Evolutionary conservation across 2,797 vertebrate species (phyloP).

Genomic region (Acanthopagrus latus): DNA sequence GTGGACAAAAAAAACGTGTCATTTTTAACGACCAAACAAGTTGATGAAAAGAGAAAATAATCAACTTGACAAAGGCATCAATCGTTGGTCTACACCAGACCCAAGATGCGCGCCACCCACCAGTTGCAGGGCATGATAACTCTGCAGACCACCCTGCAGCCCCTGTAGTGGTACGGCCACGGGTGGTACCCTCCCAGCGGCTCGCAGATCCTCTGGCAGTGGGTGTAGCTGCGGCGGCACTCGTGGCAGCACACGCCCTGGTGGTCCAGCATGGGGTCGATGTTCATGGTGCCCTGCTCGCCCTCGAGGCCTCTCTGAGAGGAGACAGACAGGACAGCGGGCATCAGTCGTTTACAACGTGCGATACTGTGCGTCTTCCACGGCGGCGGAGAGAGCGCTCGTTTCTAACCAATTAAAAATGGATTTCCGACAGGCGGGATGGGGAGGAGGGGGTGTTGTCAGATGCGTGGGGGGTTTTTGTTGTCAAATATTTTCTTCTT

Average conservation of each 20-base stretch:
- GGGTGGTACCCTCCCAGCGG: slow-evolving; percentile 90
- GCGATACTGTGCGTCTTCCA: slow-evolving; percentile 18
- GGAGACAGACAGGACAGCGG: slow-evolving; percentile 1
- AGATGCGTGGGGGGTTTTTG: slow-evolving; percentile 72
- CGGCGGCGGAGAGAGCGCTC: neutral
- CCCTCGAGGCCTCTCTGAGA: slow-evolving; percentile 88
- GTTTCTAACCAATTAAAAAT: slow-evolving; percentile 76
- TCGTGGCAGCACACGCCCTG: slow-evolving; percentile 92
- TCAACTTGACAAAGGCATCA: no score
- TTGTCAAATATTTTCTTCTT: slow-evolving; percentile 76
- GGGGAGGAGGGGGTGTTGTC: slow-evolving; percentile 66
- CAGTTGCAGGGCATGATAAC: slow-evolving; percentile 96
- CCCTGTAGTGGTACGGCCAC: slow-evolving; percentile 91
- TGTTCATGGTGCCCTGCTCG: slow-evolving; percentile 88
- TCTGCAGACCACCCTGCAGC: slow-evolving; percentile 91
- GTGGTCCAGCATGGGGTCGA: slow-evolving; percentile 93
- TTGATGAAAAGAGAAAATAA: no score
- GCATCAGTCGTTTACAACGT: neutral
- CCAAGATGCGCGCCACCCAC: slow-evolving; percentile 94
- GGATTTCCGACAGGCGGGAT: slow-evolving; percentile 61
- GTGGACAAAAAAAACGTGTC: no score
- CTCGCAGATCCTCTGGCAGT: slow-evolving; percentile 93
- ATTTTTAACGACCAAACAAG: no score
- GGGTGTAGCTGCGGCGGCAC: slow-evolving; percentile 90
- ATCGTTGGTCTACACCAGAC: slow-evolving; percentile 83